phyloP scores from a whole-genome alignment of 2,888 invertebrate species.

The Spialia ferax region DNA sequence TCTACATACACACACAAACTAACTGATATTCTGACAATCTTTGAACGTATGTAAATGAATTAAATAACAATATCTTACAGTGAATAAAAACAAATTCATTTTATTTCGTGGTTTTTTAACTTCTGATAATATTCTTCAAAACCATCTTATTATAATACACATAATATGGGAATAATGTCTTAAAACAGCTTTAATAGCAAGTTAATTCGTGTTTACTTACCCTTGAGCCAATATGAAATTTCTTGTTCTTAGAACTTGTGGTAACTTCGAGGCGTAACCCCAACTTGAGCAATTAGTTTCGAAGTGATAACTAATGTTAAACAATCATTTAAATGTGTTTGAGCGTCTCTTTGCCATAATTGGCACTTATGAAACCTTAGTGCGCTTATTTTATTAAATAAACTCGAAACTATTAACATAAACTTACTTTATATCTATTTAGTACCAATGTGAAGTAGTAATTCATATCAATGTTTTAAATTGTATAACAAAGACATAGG shows the following conservation, averaged over 20 bases:
- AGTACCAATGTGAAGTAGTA: too few species aligned
- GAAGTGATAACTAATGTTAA: slow-evolving; percentile 8
- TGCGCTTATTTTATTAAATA: background rate
- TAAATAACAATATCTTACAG: too few species aligned
- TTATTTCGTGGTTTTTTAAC: too few species aligned
- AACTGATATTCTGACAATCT: too few species aligned
- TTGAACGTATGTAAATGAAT: too few species aligned
- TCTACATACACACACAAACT: too few species aligned
- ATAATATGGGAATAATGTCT: background rate
- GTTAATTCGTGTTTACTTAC: background rate
- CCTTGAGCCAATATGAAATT: background rate
- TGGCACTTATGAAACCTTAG: background rate
- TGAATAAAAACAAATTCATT: too few species aligned
- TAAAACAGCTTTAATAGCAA: background rate
- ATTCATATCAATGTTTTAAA: too few species aligned
- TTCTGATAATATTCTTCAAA: too few species aligned
- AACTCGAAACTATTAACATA: too few species aligned
- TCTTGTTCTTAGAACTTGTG: slow-evolving; percentile 1
- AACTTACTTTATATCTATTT: too few species aligned
- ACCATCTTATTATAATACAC: background rate
- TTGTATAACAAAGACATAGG: too few species aligned
- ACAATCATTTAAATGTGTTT: slow-evolving; percentile 5
- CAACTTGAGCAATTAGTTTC: slow-evolving; percentile 15
- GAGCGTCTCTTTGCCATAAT: background rate
- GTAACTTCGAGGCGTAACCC: slow-evolving; percentile 9